Base-by-base conservation (phyloP, 2,113 vertebrate genomes). In the Heterochromis multidens region DNA sequence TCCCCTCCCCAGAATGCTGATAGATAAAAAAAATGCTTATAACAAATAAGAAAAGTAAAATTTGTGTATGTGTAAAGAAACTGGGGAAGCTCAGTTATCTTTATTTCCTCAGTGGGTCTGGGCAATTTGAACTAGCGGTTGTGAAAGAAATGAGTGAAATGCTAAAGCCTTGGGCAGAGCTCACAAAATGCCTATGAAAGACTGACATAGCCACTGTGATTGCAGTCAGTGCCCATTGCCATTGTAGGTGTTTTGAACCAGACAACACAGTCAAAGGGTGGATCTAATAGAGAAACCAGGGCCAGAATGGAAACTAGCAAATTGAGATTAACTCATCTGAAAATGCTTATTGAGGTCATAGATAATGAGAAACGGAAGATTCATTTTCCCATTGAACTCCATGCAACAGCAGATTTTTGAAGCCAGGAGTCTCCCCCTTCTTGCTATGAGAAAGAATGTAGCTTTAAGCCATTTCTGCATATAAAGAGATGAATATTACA, bases 11-110 rank as follows among this genome's bases (percentile, higher is more conserved):
- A 63, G 14, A 31, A 49, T 40, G 81, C n/a, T 10, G 1, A 70
- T 82, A 74, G 84, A 77, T 81, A 33, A 46, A 78, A 46, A 78
- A 77, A 70, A 62, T 19, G 19, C 31, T 67, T 14, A 1, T 78
- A 82, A 27, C 35, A 72, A 81, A 84, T 77, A 14, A 43, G 49
- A 37, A 54, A 82, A 43, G 17, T 27, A 70, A 60, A 65, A 27
- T 1, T 78, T 11, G 7, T 65, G 12, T 29, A 29, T 52, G 52
- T 58, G 35, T 27, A 1, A 56, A 74, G 17, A 82, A 19, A 9
- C 65, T 23, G 27, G 13, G 21, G 27, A 49, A 33, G 54, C 27
- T 54, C 12, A 1, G n/a, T 16, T 60, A 0, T 27, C 43, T 13
- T 31, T 2, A 8, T 70, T 0, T 70, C 37, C 65, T 70, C 23